phyloP scores from a whole-genome alignment of 1,140 invertebrate genomes.

The Drosophila prosaltans region DNA sequence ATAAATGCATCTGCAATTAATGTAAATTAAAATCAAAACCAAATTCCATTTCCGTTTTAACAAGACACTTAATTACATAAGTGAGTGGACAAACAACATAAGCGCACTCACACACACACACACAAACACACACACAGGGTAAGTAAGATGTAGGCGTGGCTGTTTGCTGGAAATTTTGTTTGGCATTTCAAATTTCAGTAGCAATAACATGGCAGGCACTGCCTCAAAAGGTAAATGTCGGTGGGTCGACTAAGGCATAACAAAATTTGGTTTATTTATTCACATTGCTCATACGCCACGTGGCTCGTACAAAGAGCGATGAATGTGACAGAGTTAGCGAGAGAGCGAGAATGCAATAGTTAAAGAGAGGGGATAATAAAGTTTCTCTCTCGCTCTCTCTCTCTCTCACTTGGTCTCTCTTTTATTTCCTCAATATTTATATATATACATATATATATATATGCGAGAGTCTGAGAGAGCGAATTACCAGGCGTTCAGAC shows the following conservation, averaged over 20 bases:
- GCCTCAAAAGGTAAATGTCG: background rate
- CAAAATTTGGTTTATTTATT: conserved; percentile 48
- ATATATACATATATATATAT: background rate
- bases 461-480: conserved; percentile 6
- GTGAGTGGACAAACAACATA: conserved; percentile 44
- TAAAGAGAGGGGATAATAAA: background rate
- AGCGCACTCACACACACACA: background rate
- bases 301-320: conserved; percentile 3
- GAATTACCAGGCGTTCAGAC: conserved; percentile 47
- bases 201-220: background rate
- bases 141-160: conserved; percentile 19
- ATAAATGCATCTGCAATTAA: conserved; percentile 73
- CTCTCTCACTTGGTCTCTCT: background rate
- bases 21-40: conserved; percentile 78
- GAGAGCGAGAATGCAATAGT: background rate
- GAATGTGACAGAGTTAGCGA: background rate
- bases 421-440: background rate
- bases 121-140: background rate
- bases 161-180: conserved; percentile 7
- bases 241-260: conserved; percentile 7
- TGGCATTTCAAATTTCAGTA: background rate
- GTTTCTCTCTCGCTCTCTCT: background rate
- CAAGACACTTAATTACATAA: conserved; percentile 76
- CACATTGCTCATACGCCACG: conserved; percentile 70
- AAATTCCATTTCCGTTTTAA: conserved; percentile 76